Evolutionary conservation across 2,888 invertebrate species (phyloP).

Genomic region (Colostygia pectinataria): DNA sequence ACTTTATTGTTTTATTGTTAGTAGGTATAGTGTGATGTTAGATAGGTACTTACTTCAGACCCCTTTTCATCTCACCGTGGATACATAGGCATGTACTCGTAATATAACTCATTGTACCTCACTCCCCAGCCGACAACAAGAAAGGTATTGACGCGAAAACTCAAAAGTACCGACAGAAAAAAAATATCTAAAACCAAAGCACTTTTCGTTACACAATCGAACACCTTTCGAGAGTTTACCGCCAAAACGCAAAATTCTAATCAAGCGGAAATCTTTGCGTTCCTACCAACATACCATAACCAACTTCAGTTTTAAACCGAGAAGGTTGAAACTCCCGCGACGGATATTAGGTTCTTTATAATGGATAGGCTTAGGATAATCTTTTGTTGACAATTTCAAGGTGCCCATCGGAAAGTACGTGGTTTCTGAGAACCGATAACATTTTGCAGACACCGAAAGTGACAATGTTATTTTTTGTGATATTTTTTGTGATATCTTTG

Average conservation of each 20-base stretch:
- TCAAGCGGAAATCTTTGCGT: conserved; percentile 56
- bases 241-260: conserved; percentile 51
- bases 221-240: conserved; percentile 70
- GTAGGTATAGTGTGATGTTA: not conserved
- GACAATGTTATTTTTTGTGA: conserved; percentile 49
- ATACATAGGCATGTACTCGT: conserved; percentile 4
- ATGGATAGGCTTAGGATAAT: conserved; percentile 62
- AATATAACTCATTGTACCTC: conserved; percentile 5
- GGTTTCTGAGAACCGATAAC: conserved; percentile 58
- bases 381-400: conserved; percentile 76
- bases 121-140: conserved; percentile 30
- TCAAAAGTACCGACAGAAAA: conserved; percentile 47
- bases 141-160: conserved; percentile 55
- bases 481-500: conserved; percentile 14
- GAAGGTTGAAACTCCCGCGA: conserved; percentile 25
- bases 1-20: too few species aligned
- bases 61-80: not conserved
- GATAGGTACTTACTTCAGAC: not conserved
- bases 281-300: conserved; percentile 25
- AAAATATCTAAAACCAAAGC: conserved; percentile 40
- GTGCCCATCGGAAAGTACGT: conserved; percentile 52
- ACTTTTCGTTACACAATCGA: conserved; percentile 68
- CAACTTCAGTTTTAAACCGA: conserved; percentile 6
- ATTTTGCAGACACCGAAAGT: conserved; percentile 50
- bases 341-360: conserved; percentile 38